Evolutionary conservation across 30 jellyfish, hydroid and myxozoan species (phyloP), one percentile per base, ranked within the genome.

Genomic region (Aurelia coerulea): DNA sequence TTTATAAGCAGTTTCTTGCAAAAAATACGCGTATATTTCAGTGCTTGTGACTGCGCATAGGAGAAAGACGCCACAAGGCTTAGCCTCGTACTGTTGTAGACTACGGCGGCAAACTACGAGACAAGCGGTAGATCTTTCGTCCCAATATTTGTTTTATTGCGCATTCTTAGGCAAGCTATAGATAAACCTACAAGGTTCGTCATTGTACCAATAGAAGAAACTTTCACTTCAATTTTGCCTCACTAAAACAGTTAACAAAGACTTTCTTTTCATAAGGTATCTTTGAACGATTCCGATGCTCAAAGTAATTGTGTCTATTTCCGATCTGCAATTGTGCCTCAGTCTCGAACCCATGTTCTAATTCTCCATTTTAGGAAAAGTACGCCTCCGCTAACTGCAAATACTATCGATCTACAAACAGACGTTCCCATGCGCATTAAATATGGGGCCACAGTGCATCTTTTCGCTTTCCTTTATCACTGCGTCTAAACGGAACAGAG

Each of bases 41-140:
- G 53, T 34, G 41, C 63, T 73, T 53, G 42, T 76, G 62, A 31
- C 34, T 64, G 74, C 33, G 33, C 32, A 66, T 1, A 6, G 70
- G 23, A 13, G 34, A 58, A 56, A 49, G 93, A 60, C 93, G 87
- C 88, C 93, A 84, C 13, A 13, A 8, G 65, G 83, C 93, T 74
- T 62, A 18, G 86, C 88, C 80, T 60, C 73, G 92, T 71, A 51
- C 34, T 78, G 68, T 29, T 59, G 69, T 79, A 83, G 86, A 83
- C 92, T 65, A 17, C n/a, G 69, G 56, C 56, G 56, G 56, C 56
- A 46, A 12, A 12, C 32, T 64, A 58, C 86, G 46, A 83, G 74
- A 83, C 86, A 71, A 33, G 62, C 31, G 86, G 82, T 60, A 52
- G 49, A 85, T 74, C 73, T 84, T 66, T 58, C 89, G 34, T 35